Evolutionary conservation across 2,797 vertebrate species (phyloP).

Genomic region (Enteromius radiatus): DNA sequence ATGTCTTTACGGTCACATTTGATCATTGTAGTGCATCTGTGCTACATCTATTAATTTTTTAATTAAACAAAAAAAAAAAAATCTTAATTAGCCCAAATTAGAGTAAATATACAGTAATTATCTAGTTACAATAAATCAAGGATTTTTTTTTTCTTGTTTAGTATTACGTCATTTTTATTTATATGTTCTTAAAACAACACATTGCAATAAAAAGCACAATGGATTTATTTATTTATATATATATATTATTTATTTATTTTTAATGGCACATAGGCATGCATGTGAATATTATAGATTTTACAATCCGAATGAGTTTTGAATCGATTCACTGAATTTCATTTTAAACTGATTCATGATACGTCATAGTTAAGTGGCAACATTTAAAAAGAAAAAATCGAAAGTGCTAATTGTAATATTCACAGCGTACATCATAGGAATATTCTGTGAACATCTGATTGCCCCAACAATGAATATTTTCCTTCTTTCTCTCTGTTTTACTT

Average conservation of each 20-base stretch:
- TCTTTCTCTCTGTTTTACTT: conserved; percentile 57
- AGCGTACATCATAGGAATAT: background rate
- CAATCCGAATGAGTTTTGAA: too few species aligned
- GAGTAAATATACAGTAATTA: background rate
- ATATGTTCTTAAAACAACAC: background rate
- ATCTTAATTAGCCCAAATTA: too few species aligned
- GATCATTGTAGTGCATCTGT: background rate
- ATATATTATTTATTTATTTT: too few species aligned
- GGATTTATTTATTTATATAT: too few species aligned
- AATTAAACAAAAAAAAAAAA: background rate
- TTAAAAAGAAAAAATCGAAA: too few species aligned
- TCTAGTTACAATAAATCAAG: background rate
- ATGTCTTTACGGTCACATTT: background rate
- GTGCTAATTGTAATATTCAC: too few species aligned
- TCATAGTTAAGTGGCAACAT: too few species aligned
- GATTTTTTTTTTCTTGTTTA: background rate
- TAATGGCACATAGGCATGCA: too few species aligned
- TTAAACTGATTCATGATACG: too few species aligned
- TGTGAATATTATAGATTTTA: too few species aligned
- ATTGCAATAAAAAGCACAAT: background rate
- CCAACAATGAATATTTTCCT: background rate
- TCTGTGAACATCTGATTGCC: background rate
- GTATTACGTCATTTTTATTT: too few species aligned
- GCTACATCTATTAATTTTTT: background rate
- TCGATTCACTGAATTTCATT: too few species aligned